Percentiles rank a stretch among this genome's conserved stretches.
These are phyloP conservation scores for Actinemys pallida DNA, from an alignment of 2,113 vertebrate genomes.

Conservation along the genomic window DNA sequence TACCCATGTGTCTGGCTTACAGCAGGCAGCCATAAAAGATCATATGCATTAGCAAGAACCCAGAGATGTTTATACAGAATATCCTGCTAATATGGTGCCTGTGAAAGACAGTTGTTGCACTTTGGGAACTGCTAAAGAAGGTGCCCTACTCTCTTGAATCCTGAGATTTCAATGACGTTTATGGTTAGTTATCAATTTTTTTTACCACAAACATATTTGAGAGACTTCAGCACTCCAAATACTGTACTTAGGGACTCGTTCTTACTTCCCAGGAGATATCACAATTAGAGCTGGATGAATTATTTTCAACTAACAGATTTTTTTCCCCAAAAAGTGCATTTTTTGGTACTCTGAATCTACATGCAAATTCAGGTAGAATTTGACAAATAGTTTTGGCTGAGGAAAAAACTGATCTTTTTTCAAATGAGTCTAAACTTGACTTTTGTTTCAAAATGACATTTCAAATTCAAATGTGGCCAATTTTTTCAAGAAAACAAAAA, in stretches of 20 bases:
- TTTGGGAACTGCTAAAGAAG: not conserved
- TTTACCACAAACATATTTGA: not conserved
- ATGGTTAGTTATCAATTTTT: not conserved
- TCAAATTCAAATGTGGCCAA: too few relatives aligned
- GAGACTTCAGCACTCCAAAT: not conserved
- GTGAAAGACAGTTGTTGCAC: not conserved
- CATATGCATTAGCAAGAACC: not conserved
- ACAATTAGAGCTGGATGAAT: not conserved
- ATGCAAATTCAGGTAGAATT: too few relatives aligned
- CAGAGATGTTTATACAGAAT: not conserved
- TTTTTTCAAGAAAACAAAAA: too few relatives aligned
- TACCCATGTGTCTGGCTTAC: fast-evolving
- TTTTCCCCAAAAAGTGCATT: too few relatives aligned
- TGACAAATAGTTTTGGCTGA: too few relatives aligned
- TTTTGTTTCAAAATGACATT: too few relatives aligned
- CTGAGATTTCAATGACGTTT: not conserved
- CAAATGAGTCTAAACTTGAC: too few relatives aligned
- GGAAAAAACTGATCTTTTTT: too few relatives aligned
- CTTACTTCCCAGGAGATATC: not conserved
- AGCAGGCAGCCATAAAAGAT: not conserved
- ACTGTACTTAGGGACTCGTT: not conserved
- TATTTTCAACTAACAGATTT: too few relatives aligned
- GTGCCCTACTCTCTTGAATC: not conserved
- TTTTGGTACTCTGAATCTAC: too few relatives aligned
- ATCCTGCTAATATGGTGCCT: not conserved